Evolutionary conservation across 2,888 invertebrate genomes (phyloP).

Genomic region (Lottia gigantea): DNA sequence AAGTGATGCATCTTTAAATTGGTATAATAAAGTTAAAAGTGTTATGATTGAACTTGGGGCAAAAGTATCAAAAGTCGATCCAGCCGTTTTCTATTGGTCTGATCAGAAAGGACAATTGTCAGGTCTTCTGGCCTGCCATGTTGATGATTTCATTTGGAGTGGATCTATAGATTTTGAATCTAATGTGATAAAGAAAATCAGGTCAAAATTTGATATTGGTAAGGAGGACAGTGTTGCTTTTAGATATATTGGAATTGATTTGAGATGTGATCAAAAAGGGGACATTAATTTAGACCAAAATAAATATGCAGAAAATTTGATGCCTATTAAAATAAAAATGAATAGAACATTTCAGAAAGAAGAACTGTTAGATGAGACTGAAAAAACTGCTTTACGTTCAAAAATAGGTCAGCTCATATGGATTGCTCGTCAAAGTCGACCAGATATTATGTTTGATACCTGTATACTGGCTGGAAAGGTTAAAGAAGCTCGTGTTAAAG

Average conservation of each 20-base stretch:
- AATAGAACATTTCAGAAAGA: slow-evolving; percentile 14
- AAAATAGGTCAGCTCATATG: slow-evolving; percentile 16
- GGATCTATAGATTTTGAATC: slow-evolving; percentile 15
- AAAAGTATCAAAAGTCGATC: slow-evolving; percentile 11
- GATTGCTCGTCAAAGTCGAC: slow-evolving; percentile 4
- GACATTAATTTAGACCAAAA: slow-evolving; percentile 1
- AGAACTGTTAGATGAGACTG: slow-evolving; percentile 9
- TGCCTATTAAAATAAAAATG: not conserved
- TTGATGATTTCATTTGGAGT: slow-evolving; percentile 21
- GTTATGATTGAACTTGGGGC: slow-evolving; percentile 6
- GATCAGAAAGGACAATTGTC: not conserved
- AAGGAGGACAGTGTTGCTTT: slow-evolving; percentile 16
- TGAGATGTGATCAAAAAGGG: not conserved
- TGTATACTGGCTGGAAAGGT: not conserved
- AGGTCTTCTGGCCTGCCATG: slow-evolving; percentile 20
- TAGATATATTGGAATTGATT: slow-evolving; percentile 19
- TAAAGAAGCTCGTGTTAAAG: not conserved
- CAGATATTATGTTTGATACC: slow-evolving; percentile 4
- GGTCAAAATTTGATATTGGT: slow-evolving; percentile 15
- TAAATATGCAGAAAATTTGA: not conserved
- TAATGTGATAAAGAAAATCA: slow-evolving; percentile 13
- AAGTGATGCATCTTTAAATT: slow-evolving; percentile 20
- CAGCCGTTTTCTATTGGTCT: slow-evolving; percentile 20
- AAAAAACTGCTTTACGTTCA: slow-evolving; percentile 2
- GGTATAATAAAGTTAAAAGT: slow-evolving; percentile 16